phyloP scores from a whole-genome alignment of 2,888 invertebrate genomes.

The Melinaea menophilus region DNA sequence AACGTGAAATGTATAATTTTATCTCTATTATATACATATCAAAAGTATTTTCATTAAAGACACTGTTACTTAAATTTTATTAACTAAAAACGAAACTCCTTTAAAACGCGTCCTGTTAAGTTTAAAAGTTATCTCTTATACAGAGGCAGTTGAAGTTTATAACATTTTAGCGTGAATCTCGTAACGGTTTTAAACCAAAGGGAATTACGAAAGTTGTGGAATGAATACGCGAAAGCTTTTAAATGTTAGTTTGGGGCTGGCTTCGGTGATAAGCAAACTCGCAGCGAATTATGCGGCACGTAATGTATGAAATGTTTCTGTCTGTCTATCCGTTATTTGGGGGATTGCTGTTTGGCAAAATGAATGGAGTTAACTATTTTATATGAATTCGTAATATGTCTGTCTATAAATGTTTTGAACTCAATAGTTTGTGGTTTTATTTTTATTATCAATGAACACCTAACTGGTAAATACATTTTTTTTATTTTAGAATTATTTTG shows the following conservation, averaged over 20 bases:
- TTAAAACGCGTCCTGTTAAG: conserved; percentile 19
- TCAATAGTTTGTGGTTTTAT: too few species aligned
- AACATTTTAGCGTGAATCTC: conserved; percentile 49
- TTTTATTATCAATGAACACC: too few species aligned
- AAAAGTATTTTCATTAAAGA: too few species aligned
- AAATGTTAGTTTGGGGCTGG: conserved; percentile 36
- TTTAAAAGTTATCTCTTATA: conserved; percentile 26
- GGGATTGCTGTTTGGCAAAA: neutral
- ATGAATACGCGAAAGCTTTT: conserved; percentile 61
- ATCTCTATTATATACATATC: too few species aligned
- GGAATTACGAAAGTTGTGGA: conserved; percentile 61
- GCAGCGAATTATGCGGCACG: conserved; percentile 21
- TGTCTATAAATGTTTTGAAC: too few species aligned
- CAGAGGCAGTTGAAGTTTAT: conserved; percentile 25
- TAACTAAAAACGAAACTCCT: conserved; percentile 15
- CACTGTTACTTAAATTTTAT: neutral
- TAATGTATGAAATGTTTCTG: conserved; percentile 11
- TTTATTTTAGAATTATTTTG: too few species aligned
- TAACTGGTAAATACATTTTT: too few species aligned
- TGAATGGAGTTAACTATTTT: neutral
- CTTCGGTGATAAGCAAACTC: conserved; percentile 35
- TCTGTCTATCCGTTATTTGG: conserved; percentile 1
- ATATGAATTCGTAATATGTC: neutral
- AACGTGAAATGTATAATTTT: too few species aligned
- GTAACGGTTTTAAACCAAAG: conserved; percentile 51